These are phyloP conservation scores for Elanoides forficatus DNA, from an alignment of 2,113 vertebrate species.

Conservation along the genomic window DNA sequence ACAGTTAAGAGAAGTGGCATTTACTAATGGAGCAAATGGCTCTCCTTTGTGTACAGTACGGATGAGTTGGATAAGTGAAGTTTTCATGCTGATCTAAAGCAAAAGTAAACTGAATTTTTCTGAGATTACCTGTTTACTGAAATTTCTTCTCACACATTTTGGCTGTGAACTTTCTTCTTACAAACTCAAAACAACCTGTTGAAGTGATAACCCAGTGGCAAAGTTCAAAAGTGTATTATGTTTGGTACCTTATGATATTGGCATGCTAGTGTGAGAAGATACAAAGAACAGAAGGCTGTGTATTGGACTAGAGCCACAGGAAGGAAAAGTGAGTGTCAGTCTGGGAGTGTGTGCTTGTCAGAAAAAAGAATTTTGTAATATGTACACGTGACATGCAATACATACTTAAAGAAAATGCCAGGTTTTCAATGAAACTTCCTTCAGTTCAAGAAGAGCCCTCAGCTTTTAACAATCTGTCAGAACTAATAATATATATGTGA, in stretches of 20 bases:
- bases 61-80: background rate
- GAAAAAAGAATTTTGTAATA: background rate
- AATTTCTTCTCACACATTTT: background rate
- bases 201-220: background rate
- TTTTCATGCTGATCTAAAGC: background rate
- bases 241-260: background rate
- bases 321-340: background rate
- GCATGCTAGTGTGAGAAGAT: background rate
- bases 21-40: background rate
- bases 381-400: background rate
- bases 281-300: background rate
- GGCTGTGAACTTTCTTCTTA: background rate
- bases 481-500: background rate
- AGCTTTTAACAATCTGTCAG: background rate
- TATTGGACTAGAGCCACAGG: background rate
- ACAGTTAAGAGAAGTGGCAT: background rate
- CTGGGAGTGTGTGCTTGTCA: background rate
- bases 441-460: background rate
- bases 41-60: rapidly evolving
- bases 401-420: background rate
- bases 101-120: background rate
- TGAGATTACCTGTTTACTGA: background rate
- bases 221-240: background rate
- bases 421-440: background rate
- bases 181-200: background rate